These are phyloP conservation scores for Dasysyrphus tricinctus DNA, from an alignment of 2,888 invertebrate genomes.

Conservation along the genomic window DNA sequence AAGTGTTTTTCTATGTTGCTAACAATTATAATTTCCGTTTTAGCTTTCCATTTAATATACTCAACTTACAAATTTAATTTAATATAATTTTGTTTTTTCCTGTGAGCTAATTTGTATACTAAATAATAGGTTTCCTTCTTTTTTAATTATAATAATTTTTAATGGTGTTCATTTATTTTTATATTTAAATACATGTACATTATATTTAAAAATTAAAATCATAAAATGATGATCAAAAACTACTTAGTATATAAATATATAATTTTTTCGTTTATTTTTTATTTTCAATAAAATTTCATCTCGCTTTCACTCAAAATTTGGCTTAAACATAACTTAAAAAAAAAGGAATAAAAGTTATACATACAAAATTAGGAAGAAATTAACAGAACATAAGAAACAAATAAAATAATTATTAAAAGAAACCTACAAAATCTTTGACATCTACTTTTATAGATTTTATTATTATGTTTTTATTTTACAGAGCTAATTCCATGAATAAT, in stretches of 20 bases:
- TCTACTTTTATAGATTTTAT: constrained; percentile 55
- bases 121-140: constrained; percentile 47
- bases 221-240: constrained; percentile 48
- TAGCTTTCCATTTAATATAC: constrained; percentile 39
- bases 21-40: constrained; percentile 51
- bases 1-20: no score
- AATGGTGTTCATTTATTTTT: constrained; percentile 30
- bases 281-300: constrained; percentile 35
- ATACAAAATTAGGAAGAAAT: constrained; percentile 35
- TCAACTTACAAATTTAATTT: constrained; percentile 64
- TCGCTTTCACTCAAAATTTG: constrained; percentile 46
- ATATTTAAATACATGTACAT: constrained; percentile 39
- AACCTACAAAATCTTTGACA: constrained; percentile 63
- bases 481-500: constrained; percentile 42
- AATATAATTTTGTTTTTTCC: constrained; percentile 31
- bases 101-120: constrained; percentile 57
- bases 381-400: constrained; percentile 46
- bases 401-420: constrained; percentile 25
- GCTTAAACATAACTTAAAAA: constrained; percentile 59
- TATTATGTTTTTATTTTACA: constrained; percentile 48
- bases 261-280: constrained; percentile 30
- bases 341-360: constrained; percentile 33
- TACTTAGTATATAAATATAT: constrained; percentile 68
- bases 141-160: constrained; percentile 48
- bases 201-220: constrained; percentile 45